Conservation (phyloP, 2,797 vertebrate species). For the Leptodactylus fallax region DNA sequence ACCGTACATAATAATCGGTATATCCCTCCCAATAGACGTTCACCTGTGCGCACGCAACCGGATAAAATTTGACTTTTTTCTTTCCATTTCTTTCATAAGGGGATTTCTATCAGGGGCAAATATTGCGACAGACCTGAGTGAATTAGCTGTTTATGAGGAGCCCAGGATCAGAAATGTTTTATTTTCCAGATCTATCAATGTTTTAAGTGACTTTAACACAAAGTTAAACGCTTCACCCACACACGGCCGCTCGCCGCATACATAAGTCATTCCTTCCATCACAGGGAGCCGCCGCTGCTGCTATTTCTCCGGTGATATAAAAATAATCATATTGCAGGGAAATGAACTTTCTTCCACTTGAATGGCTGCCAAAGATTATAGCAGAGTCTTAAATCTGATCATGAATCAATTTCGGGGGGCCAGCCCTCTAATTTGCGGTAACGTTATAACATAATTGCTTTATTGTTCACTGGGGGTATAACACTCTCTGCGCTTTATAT, state of each 20-base stretch:
- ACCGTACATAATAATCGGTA: neutral
- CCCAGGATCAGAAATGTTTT: slow-evolving; percentile 34
- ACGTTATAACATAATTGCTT: slow-evolving; percentile 69
- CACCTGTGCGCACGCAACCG: neutral
- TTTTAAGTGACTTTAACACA: slow-evolving; percentile 51
- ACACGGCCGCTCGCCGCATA: neutral
- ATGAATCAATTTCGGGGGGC: slow-evolving; percentile 62
- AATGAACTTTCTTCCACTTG: slow-evolving; percentile 76
- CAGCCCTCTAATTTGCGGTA: slow-evolving; percentile 66
- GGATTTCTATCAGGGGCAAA: neutral
- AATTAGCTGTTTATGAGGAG: slow-evolving; percentile 44
- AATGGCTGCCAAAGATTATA: slow-evolving; percentile 68
- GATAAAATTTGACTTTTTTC: neutral
- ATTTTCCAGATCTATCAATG: slow-evolving; percentile 46
- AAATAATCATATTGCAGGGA: slow-evolving; percentile 67
- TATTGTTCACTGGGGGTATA: slow-evolving; percentile 68
- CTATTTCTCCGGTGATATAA: slow-evolving; percentile 58
- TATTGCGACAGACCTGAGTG: slow-evolving; percentile 11
- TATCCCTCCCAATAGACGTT: too few relatives aligned
- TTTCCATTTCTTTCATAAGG: neutral
- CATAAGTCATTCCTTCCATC: slow-evolving; percentile 63
- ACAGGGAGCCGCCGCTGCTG: slow-evolving; percentile 52
- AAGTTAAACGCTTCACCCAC: slow-evolving; percentile 34
- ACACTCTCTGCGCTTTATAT: slow-evolving; percentile 62
- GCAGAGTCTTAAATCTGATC: slow-evolving; percentile 60